Evolutionary conservation across 2,888 invertebrate species (phyloP).

Genomic region (Coleophora deauratella): DNA sequence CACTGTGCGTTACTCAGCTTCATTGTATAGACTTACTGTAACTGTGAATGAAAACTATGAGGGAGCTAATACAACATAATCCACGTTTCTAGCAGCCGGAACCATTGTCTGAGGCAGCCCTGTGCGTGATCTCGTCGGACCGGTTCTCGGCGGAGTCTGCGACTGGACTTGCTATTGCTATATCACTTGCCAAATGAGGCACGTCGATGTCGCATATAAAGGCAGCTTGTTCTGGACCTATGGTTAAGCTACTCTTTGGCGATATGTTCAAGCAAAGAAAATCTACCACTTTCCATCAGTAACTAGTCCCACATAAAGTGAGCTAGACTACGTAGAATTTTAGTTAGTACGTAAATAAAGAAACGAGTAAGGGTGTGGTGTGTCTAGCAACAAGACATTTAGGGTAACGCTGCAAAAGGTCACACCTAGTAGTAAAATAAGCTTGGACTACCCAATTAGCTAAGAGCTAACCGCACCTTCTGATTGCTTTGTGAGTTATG

Average conservation of each 20-base stretch:
- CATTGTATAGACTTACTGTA: too few species aligned
- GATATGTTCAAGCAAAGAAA: constrained; percentile 12
- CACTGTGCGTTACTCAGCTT: too few species aligned
- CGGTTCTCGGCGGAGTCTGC: constrained; percentile 59
- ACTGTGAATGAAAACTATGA: constrained; percentile 14
- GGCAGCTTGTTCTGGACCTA: constrained; percentile 31
- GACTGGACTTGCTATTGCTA: constrained; percentile 54
- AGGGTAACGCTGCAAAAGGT: constrained; percentile 34
- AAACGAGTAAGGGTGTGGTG: too few species aligned
- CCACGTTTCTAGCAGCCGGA: constrained; percentile 23
- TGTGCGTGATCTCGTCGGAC: constrained; percentile 61
- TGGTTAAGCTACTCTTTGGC: too few species aligned
- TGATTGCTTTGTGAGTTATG: too few species aligned
- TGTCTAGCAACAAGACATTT: constrained; percentile 34
- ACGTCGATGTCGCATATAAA: constrained; percentile 51
- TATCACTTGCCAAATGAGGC: constrained; percentile 52
- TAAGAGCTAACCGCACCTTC: constrained; percentile 23
- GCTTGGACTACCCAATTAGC: constrained; percentile 37
- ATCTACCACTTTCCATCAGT: constrained; percentile 14
- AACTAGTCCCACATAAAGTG: neutral
- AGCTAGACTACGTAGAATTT: too few species aligned
- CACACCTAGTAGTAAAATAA: constrained; percentile 42
- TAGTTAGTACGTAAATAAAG: constrained; percentile 12
- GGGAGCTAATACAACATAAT: constrained; percentile 29
- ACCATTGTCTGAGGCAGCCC: constrained; percentile 54